Conservation (phyloP, 2,797 vertebrate genomes). For the Choloepus didactylus region DNA sequence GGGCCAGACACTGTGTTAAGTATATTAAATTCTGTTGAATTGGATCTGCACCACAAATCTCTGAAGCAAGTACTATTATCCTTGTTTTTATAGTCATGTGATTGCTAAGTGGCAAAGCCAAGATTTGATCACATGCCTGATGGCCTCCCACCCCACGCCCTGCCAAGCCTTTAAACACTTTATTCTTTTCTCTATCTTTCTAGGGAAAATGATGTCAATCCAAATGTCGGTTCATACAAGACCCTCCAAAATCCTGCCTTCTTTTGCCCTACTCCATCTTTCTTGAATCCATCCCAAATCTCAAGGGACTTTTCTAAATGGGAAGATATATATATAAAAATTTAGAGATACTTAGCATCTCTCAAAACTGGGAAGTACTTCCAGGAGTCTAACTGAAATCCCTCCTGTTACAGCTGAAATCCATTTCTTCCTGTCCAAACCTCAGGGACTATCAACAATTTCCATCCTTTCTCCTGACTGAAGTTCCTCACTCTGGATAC, state of each 20-base stretch:
- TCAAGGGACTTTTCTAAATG: background rate
- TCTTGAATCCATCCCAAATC: background rate
- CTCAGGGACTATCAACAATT: background rate
- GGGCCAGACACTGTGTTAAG: background rate
- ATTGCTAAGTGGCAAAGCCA: background rate
- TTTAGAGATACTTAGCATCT: background rate
- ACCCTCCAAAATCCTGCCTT: background rate
- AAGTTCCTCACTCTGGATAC: background rate
- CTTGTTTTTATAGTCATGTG: background rate
- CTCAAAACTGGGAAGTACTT: background rate
- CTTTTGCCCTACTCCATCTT: background rate
- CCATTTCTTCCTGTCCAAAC: background rate
- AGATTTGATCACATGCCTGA: background rate
- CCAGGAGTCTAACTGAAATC: conserved; percentile 11
- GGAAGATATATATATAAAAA: background rate
- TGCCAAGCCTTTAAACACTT: background rate
- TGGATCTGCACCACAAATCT: background rate
- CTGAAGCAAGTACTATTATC: background rate
- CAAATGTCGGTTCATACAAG: background rate
- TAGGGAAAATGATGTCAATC: conserved; percentile 7
- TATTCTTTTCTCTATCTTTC: background rate
- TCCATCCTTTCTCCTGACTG: background rate
- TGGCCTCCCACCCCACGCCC: background rate
- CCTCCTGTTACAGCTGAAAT: background rate
- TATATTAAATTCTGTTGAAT: too few relatives aligned